A percentile compares a stretch with the other conserved stretches of the same genome.
Evolutionary conservation across 1,140 invertebrate genomes (phyloP).

Genomic region (Gryon sp.): DNA sequence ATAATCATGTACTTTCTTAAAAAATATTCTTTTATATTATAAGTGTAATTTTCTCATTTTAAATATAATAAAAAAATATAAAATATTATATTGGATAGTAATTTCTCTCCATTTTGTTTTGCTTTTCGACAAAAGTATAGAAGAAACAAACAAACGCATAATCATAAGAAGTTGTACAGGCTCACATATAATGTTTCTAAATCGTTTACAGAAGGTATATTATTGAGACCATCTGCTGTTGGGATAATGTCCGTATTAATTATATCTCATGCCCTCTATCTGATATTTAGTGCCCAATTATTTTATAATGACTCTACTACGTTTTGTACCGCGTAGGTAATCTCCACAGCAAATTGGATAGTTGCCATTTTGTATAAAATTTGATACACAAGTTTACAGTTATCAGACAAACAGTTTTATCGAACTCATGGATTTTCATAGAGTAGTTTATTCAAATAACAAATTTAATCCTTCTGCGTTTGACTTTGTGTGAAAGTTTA

Average conservation of each 20-base stretch:
- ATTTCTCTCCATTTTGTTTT: no score
- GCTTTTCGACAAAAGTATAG: no score
- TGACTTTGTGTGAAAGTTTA: no score
- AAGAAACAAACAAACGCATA: background rate
- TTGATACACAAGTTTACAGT: slow-evolving; percentile 27
- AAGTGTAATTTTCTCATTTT: no score
- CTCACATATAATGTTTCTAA: slow-evolving; percentile 19
- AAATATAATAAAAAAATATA: no score
- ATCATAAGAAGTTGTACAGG: slow-evolving; percentile 13
- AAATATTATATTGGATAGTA: no score
- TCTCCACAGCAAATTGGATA: slow-evolving; percentile 41
- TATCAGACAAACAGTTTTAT: slow-evolving; percentile 29
- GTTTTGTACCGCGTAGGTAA: slow-evolving; percentile 44
- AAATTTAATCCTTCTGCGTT: no score
- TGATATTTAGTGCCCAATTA: slow-evolving; percentile 56
- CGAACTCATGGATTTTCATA: no score
- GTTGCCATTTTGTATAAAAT: slow-evolving; percentile 41
- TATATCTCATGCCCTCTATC: slow-evolving; percentile 47
- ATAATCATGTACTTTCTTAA: no score
- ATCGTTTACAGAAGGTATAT: slow-evolving; percentile 37
- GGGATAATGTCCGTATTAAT: slow-evolving; percentile 52
- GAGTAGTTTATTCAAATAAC: no score
- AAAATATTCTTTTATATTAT: no score
- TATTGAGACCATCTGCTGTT: slow-evolving; percentile 49
- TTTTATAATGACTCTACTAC: slow-evolving; percentile 54